These are phyloP conservation scores for Thunnus albacares DNA, from an alignment of 2,797 vertebrate species.

Conservation along the genomic window DNA sequence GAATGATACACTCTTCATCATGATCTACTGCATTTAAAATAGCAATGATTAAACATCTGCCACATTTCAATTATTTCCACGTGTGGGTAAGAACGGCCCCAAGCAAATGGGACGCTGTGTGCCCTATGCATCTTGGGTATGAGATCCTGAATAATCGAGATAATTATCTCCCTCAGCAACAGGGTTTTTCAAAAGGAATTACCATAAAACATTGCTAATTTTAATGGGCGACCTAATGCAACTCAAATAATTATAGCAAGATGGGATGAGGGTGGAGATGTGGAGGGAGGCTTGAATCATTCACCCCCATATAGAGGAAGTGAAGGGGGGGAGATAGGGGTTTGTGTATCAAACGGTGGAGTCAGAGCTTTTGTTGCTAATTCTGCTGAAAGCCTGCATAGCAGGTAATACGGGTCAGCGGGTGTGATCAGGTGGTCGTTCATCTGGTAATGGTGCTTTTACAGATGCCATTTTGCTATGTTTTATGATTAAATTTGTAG, in stretches of 20 bases:
- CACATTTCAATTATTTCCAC: conserved; percentile 85
- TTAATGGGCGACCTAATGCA: conserved; percentile 75
- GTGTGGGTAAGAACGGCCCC: conserved; percentile 80
- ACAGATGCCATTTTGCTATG: not conserved
- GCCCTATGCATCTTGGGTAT: conserved; percentile 77
- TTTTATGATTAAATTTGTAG: conserved; percentile 5
- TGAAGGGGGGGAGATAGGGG: conserved; percentile 28
- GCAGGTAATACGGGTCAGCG: conserved; percentile 32
- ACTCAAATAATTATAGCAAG: conserved; percentile 70
- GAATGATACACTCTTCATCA: conserved; percentile 75
- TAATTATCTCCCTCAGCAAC: conserved; percentile 86
- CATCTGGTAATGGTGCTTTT: conserved; percentile 14
- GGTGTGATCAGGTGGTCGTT: conserved; percentile 7
- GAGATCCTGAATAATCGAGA: conserved; percentile 86
- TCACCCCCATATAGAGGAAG: conserved; percentile 49
- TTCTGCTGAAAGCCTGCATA: conserved; percentile 41
- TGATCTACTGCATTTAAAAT: conserved; percentile 77
- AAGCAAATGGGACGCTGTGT: conserved; percentile 76
- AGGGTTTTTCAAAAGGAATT: conserved; percentile 79
- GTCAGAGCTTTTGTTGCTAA: conserved; percentile 51
- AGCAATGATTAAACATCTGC: conserved; percentile 86
- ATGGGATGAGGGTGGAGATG: conserved; percentile 32
- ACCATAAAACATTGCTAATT: conserved; percentile 83
- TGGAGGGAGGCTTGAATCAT: conserved; percentile 51
- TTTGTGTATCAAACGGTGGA: conserved; percentile 55